Percentiles rank a stretch among this genome's conserved stretches.
phyloP scores from a whole-genome alignment of 2,797 vertebrate genomes.

The Moxostoma hubbsi region DNA sequence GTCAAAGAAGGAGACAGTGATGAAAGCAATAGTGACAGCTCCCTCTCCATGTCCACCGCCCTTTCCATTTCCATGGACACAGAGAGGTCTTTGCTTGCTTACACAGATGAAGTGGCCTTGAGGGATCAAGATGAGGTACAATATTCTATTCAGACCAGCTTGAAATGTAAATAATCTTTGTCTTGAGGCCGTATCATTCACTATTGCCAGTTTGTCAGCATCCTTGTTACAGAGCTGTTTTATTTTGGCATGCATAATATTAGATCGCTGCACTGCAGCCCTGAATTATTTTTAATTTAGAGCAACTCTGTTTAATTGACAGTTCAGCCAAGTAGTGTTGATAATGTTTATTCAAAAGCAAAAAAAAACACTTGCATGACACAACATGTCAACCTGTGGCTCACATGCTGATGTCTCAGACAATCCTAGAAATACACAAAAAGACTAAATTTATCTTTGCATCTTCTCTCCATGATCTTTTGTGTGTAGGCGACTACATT shows the following conservation, averaged over 20 bases:
- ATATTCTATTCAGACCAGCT: neutral
- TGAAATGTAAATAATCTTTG: neutral
- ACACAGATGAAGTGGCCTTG: conserved; percentile 73
- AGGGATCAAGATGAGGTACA: conserved; percentile 84
- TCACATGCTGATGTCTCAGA: neutral
- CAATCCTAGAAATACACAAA: too few species aligned
- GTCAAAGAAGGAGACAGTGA: conserved; percentile 80
- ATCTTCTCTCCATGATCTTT: neutral
- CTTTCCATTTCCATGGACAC: conserved; percentile 72
- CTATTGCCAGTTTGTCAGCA: too few species aligned
- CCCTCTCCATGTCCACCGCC: conserved; percentile 70
- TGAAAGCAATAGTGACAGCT: conserved; percentile 78
- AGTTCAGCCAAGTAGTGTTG: conserved; percentile 20
- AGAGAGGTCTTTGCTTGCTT: conserved; percentile 74
- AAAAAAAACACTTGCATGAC: neutral
- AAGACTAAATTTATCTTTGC: neutral
- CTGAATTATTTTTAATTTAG: too few species aligned
- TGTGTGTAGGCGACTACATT: conserved; percentile 33
- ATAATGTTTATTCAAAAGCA: neutral
- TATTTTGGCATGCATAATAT: too few species aligned
- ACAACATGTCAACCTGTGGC: neutral
- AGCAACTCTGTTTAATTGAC: conserved; percentile 5
- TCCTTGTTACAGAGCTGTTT: too few species aligned
- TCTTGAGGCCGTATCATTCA: neutral
- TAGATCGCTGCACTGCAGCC: too few species aligned